phyloP scores from a whole-genome alignment of 1,140 invertebrate species.

The Pachypsylla venusta region DNA sequence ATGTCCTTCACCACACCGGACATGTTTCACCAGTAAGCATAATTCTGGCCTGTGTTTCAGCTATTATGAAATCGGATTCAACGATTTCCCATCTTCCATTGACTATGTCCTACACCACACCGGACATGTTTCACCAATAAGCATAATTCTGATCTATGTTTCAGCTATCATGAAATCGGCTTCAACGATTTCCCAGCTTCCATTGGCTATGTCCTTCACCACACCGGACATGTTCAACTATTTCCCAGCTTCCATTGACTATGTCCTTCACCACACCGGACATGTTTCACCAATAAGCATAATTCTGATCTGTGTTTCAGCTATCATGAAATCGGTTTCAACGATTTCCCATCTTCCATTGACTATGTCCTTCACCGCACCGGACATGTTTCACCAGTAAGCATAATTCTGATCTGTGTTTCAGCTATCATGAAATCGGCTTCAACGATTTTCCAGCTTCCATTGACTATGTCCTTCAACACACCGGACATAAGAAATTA shows the following conservation, averaged over 20 bases:
- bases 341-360: slow-evolving; percentile 42
- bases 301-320: too few species aligned
- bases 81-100: too few species aligned
- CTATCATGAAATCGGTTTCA: slow-evolving; percentile 40
- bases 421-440: slow-evolving; percentile 39
- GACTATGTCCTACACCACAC: too few species aligned
- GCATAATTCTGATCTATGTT: not conserved
- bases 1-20: too few species aligned
- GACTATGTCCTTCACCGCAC: slow-evolving; percentile 39
- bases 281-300: too few species aligned
- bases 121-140: too few species aligned
- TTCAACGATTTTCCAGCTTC: slow-evolving; percentile 41
- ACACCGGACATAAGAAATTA: slow-evolving; percentile 34
- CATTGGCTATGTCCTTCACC: too few species aligned
- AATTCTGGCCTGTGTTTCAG: too few species aligned
- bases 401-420: slow-evolving; percentile 13
- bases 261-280: slow-evolving; percentile 35
- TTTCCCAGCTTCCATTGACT: slow-evolving; percentile 41
- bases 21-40: too few species aligned
- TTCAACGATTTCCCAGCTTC: too few species aligned
- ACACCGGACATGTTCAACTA: slow-evolving; percentile 34
- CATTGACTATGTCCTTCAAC: slow-evolving; percentile 38
- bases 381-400: too few species aligned
- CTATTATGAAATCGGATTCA: slow-evolving; percentile 40
- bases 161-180: too few species aligned